Base-by-base conservation (phyloP, 2,797 vertebrate genomes). In the Muscicapa comitata region DNA sequence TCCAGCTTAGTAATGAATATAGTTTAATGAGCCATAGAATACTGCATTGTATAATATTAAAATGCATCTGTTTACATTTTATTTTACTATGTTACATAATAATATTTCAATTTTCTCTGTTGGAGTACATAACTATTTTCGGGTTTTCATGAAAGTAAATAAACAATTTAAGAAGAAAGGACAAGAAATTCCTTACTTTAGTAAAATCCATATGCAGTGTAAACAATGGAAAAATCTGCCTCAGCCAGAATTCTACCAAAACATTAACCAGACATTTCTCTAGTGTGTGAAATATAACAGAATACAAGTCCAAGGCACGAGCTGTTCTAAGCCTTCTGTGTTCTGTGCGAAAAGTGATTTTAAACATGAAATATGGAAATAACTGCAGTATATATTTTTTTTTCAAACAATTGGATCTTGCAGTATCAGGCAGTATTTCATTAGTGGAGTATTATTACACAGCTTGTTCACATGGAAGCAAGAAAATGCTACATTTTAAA, bases 41-140 rank as follows among this genome's bases (percentile, higher is more conserved):
- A 82, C 58, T 86, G 78, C 59, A 61, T 79, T 95, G 92, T 95
- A 92, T 84, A 71, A 66, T 95, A 96, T 94, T 96, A 96, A 97
- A 96, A 88, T 88, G 63, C 71, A 95, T 97, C 96, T 96, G 95
- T 95, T 97, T 96, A 84, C 81, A 78, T 95, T 95, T 95, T 94
- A 85, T 94, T 97, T 96, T 94, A 96, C 77, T 77, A 2, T 75
- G 55, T 90, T 94, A 74, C 62, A 87, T 83, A 86, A 92, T 70
- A 90, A 93, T 95, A 91, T 94, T 95, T 96, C 78, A 86, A 55
- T 93, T 94, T 94, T 29, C 84, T 54, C 71, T 76, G 38, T 58
- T 95, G 63, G 71, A 93, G 38, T 57, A 75, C 58, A n/a, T 82
- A 83, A 78, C 20, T 80, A 26, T 88, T 83, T 94, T 45, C 75